Percentiles rank a stretch among this genome's conserved stretches.
These are phyloP conservation scores for Chondrosia reniformis DNA, from an alignment of 37 sponge, comb jelly and placozoan species.

Conservation along the genomic window DNA sequence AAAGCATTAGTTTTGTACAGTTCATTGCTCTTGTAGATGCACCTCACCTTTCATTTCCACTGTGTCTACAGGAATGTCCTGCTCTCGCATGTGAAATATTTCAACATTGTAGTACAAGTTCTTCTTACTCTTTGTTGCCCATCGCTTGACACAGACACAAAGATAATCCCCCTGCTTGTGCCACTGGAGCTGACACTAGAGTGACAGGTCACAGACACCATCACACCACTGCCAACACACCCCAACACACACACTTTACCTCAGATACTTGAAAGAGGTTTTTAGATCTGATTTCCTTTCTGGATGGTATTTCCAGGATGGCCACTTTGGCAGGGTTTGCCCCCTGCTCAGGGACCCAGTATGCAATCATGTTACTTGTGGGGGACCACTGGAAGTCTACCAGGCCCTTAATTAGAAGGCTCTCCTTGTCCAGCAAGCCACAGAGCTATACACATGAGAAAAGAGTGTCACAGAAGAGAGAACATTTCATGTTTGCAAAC, in stretches of 20 bases:
- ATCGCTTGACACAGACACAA: constrained; percentile 81
- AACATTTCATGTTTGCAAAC: constrained; percentile 14
- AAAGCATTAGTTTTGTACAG: no score
- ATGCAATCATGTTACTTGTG: constrained; percentile 77
- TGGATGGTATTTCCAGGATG: constrained; percentile 79
- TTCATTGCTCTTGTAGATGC: no score
- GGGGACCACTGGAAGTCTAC: constrained; percentile 93
- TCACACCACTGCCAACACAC: no score
- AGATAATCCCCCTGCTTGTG: constrained; percentile 90
- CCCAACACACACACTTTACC: no score
- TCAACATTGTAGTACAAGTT: constrained; percentile 79
- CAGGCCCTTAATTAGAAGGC: constrained; percentile 61
- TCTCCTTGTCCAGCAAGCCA: constrained; percentile 56
- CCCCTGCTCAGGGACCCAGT: constrained; percentile 89
- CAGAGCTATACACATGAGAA: neutral
- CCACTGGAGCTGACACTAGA: constrained; percentile 88
- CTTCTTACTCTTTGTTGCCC: constrained; percentile 86
- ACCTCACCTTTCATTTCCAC: constrained; percentile 98
- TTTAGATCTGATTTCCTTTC: constrained; percentile 80
- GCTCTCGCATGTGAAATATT: constrained; percentile 84
- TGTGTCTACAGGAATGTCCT: constrained; percentile 92
- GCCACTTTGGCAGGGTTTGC: constrained; percentile 93
- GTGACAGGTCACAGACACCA: no score
- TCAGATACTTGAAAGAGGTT: constrained; percentile 85
- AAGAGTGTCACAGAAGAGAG: neutral